Evolutionary conservation across 23 tunicate species (phyloP), one percentile per base, ranked within the genome.

Genomic region (Trididemnum nubilum): DNA sequence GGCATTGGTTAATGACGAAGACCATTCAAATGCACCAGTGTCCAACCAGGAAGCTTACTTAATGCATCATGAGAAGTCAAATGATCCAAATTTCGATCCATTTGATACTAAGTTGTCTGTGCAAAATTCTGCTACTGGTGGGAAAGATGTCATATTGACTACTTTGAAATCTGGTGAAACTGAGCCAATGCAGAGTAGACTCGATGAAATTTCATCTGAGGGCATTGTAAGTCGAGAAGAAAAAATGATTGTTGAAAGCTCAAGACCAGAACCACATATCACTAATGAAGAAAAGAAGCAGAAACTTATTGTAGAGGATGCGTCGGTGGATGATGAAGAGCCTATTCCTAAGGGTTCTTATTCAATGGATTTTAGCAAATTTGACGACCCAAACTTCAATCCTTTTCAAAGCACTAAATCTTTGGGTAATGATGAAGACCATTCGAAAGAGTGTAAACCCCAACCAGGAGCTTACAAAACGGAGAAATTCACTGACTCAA

Each of bases 311-410:
- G 54, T 7, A 7, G 54, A 44, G 54, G 54, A 44, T 9, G 54
- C 9, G 15, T 44, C 54, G 9, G n/a, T n/a, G n/a, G n/a, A n/a
- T n/a, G n/a, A 49, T 49, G 67, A 61, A n/a, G 67, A 37, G 5
- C 58, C 25, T 60, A 36, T 50, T 34, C 60, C 87, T 21, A 83
- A 74, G 60, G 87, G 87, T 58, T 44, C 81, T 1, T 83, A 83
- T 35, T 37, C 81, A 34, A 83, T 83, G 28, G 87, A 83, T 74
- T 74, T 83, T 51, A 83, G 87, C 61, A 30, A 83, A 40, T 51
- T 88, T 63, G 86, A 88, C 82, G 87, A 83, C 29, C 81, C 81
- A 1, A 39, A 74, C 22, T 73, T 73, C 44, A 87, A 88, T 76
- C 87, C 93, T 0, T 83, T 83, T 36, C 64, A 80, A 65, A 77